phyloP scores from a whole-genome alignment of 2,797 vertebrate species.

The Pseudopleuronectes americanus region DNA sequence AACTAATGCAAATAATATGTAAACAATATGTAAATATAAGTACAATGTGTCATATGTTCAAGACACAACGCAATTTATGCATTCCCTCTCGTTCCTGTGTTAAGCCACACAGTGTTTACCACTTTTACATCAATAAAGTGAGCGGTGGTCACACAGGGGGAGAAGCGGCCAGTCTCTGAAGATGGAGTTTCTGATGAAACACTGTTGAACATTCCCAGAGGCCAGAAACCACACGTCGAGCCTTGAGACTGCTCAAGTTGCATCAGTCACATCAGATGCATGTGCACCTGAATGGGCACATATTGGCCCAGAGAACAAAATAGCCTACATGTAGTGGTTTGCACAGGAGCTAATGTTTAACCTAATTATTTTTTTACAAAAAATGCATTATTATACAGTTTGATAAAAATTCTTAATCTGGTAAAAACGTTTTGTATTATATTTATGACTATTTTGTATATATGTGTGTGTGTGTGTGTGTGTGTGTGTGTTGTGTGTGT shows the following conservation, averaged over 20 bases:
- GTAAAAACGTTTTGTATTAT: too few species aligned
- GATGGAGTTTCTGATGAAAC: constrained; percentile 77
- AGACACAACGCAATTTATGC: background rate
- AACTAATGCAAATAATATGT: background rate
- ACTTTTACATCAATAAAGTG: constrained; percentile 41
- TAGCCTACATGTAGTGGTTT: background rate
- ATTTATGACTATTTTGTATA: too few species aligned
- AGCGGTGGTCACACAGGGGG: constrained; percentile 49
- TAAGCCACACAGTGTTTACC: constrained; percentile 56
- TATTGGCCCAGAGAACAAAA: constrained; percentile 18
- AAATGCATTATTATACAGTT: too few species aligned
- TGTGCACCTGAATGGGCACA: constrained; percentile 2
- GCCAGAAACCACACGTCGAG: constrained; percentile 56
- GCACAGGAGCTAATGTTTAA: background rate
- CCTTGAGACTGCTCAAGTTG: constrained; percentile 64
- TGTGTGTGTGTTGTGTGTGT: too few species aligned
- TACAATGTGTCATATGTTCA: background rate
- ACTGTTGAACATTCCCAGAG: constrained; percentile 56
- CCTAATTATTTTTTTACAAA: background rate
- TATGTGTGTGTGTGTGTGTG: too few species aligned
- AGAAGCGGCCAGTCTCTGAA: constrained; percentile 65
- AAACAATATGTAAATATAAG: background rate
- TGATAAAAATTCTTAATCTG: too few species aligned
- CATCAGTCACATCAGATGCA: constrained; percentile 65
- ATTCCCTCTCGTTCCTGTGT: background rate